Evolutionary conservation across 1,140 invertebrate species (phyloP).

Genomic region (Neodiprion pinetum): DNA sequence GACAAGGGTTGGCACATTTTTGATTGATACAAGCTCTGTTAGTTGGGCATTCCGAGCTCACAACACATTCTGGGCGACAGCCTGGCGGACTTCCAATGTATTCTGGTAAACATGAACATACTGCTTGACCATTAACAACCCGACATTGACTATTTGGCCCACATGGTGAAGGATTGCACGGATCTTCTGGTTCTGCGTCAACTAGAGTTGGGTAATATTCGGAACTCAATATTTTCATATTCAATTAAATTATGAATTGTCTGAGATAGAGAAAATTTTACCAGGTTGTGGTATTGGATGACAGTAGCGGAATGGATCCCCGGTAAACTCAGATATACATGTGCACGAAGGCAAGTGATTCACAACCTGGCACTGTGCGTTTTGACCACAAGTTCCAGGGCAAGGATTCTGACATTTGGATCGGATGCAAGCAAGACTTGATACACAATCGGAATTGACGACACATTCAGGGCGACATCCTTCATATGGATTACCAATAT

Average conservation of each 20-base stretch:
- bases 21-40: constrained; percentile 70
- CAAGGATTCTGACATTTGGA: constrained; percentile 64
- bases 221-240: constrained; percentile 13
- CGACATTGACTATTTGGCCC: constrained; percentile 73
- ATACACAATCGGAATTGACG: constrained; percentile 59
- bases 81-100: constrained; percentile 69
- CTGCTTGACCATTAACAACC: constrained; percentile 64
- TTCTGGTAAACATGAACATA: constrained; percentile 70
- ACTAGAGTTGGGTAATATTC: constrained; percentile 36
- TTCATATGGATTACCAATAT: constrained; percentile 62
- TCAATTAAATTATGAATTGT: constrained; percentile 14
- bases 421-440: constrained; percentile 56
- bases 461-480: constrained; percentile 61
- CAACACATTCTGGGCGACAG: constrained; percentile 70
- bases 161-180: constrained; percentile 70
- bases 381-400: constrained; percentile 61
- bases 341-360: constrained; percentile 67
- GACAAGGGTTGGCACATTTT: constrained; percentile 73
- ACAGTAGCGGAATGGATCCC: constrained; percentile 65
- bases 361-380: constrained; percentile 64
- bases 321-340: constrained; percentile 64
- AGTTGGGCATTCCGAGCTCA: constrained; percentile 71
- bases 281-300: constrained; percentile 41
- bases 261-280: constrained; percentile 7
- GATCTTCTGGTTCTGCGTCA: constrained; percentile 55